Conservation (phyloP, 2,113 vertebrate genomes). For the Oryzias woworae region DNA sequence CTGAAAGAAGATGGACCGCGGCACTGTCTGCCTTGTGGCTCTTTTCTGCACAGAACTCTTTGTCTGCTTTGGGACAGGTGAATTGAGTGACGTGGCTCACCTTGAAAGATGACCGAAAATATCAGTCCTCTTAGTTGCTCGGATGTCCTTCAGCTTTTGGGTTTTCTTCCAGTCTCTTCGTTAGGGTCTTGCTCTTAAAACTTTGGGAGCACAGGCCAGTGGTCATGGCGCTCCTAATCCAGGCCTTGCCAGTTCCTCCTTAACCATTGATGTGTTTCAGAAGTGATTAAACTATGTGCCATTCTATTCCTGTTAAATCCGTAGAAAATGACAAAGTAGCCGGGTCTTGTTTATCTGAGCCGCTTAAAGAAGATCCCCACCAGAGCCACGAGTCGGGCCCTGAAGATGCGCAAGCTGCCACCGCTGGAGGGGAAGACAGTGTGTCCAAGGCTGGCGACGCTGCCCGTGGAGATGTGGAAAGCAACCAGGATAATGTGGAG, state of each 20-base stretch:
- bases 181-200: slow-evolving; percentile 65
- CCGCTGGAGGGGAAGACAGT: slow-evolving; percentile 85
- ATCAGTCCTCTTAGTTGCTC: slow-evolving; percentile 40
- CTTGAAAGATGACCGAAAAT: slow-evolving; percentile 58
- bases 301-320: slow-evolving; percentile 99
- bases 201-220: slow-evolving; percentile 78
- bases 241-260: slow-evolving; percentile 91
- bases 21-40: slow-evolving; percentile 62
- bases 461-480: slow-evolving; percentile 71
- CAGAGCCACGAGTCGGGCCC: slow-evolving; percentile 79
- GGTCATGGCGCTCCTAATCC: slow-evolving; percentile 87
- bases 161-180: slow-evolving; percentile 81
- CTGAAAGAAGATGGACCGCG: slow-evolving; percentile 54
- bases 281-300: slow-evolving; percentile 99
- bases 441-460: slow-evolving; percentile 80
- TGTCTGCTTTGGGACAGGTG: slow-evolving; percentile 74
- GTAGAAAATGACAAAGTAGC: slow-evolving; percentile 99
- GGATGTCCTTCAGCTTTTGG: slow-evolving; percentile 66
- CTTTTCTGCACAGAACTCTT: slow-evolving; percentile 61
- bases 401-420: slow-evolving; percentile 87
- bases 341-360: slow-evolving; percentile 99
- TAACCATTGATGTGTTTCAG: slow-evolving; percentile 98
- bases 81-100: slow-evolving; percentile 58
- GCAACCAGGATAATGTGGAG: slow-evolving; percentile 59
- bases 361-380: slow-evolving; percentile 89